phyloP scores from a whole-genome alignment of 2,888 invertebrate species.

The Amiota communis region DNA sequence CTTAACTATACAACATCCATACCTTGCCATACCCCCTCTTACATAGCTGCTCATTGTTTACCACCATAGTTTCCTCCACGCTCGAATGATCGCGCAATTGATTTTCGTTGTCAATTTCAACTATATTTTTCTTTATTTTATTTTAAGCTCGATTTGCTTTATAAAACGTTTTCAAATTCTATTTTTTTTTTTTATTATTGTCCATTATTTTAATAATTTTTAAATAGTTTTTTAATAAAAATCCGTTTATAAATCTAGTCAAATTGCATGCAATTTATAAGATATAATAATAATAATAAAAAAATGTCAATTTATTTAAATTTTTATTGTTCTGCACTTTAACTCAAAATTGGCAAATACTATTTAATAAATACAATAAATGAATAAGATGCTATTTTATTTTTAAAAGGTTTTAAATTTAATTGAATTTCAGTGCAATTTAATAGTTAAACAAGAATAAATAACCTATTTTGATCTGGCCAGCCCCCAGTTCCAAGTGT shows the following conservation, averaged over 20 bases:
- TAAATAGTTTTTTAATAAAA: constrained; percentile 9
- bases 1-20: neutral
- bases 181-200: constrained; percentile 1
- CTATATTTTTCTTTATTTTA: constrained; percentile 60
- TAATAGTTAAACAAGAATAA: too few relatives aligned
- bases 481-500: too few relatives aligned
- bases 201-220: constrained; percentile 8
- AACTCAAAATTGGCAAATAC: too few relatives aligned
- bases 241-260: constrained; percentile 24
- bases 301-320: constrained; percentile 40
- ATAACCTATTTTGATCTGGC: too few relatives aligned
- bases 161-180: too few relatives aligned
- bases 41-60: neutral
- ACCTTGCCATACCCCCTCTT: neutral
- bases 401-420: too few relatives aligned
- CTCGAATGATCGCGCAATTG: constrained; percentile 53
- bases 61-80: neutral
- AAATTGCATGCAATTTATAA: constrained; percentile 48
- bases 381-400: too few relatives aligned
- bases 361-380: too few relatives aligned
- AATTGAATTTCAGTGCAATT: too few relatives aligned
- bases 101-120: constrained; percentile 65
- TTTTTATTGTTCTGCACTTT: constrained; percentile 39
- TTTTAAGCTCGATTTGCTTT: constrained; percentile 24
- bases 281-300: neutral